A percentile compares a stretch with the other conserved stretches of the same genome.
Conservation (phyloP, 2,797 vertebrate species). For the Crypturellus tataupa region DNA sequence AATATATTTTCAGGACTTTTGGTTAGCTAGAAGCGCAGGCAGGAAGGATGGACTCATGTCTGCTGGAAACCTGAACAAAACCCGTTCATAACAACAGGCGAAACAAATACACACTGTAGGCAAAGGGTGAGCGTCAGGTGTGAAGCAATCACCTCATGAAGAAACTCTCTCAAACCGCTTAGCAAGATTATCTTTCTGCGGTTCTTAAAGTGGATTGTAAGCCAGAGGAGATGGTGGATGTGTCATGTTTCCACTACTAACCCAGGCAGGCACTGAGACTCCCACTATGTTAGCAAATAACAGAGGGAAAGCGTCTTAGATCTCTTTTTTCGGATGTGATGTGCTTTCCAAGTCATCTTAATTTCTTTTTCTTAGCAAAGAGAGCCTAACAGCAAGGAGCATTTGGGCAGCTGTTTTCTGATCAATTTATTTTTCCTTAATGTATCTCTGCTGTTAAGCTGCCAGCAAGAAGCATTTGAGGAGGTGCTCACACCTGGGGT, state of each 20-base stretch:
- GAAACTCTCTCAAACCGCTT: background rate
- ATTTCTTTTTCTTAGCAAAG: background rate
- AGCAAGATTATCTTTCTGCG: background rate
- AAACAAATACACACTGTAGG: fast-evolving
- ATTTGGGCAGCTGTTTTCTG: background rate
- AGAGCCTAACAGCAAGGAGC: background rate
- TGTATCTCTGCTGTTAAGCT: background rate
- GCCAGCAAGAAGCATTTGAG: background rate
- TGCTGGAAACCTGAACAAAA: background rate
- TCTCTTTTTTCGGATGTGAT: background rate
- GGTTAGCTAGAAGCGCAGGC: background rate
- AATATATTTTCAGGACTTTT: background rate
- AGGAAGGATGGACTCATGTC: background rate
- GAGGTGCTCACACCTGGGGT: too few relatives aligned
- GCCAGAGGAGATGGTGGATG: background rate
- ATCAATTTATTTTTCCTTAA: background rate
- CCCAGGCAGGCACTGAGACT: background rate
- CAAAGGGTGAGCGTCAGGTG: background rate
- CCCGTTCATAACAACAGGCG: fast-evolving
- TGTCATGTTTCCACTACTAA: background rate
- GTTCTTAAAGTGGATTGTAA: background rate
- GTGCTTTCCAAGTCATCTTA: background rate
- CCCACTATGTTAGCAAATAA: background rate
- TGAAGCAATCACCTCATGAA: background rate
- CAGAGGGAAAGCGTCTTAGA: background rate